phyloP scores from a whole-genome alignment of 2,797 vertebrate genomes.

The Argya squamiceps region DNA sequence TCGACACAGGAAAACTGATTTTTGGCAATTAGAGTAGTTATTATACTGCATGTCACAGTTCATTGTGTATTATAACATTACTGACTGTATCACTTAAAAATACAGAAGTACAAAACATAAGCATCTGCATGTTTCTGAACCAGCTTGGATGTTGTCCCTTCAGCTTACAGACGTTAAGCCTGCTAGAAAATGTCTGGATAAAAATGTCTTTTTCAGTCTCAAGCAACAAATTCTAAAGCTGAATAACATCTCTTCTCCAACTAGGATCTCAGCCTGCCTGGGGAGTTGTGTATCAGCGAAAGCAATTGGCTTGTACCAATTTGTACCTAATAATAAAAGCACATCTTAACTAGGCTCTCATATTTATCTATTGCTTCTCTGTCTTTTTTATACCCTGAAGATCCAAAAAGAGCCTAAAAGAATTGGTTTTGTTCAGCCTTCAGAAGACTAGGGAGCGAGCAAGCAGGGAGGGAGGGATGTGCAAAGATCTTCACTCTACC shows the following conservation, averaged over 20 bases:
- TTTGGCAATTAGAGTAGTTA: neutral
- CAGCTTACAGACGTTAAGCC: neutral
- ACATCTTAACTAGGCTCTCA: neutral
- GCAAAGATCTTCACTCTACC: neutral
- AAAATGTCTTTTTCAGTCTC: neutral
- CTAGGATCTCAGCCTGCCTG: neutral
- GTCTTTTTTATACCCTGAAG: neutral
- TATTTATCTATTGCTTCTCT: neutral
- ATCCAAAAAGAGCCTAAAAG: neutral
- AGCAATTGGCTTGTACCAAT: neutral
- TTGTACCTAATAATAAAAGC: neutral
- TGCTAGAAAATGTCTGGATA: neutral
- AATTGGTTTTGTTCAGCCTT: neutral
- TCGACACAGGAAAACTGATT: neutral
- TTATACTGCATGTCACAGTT: neutral
- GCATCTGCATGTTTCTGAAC: neutral
- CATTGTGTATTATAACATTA: fast-evolving
- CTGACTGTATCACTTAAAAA: neutral
- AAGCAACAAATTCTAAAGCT: neutral
- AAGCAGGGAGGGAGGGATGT: fast-evolving
- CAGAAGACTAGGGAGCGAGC: neutral
- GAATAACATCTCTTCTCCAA: neutral
- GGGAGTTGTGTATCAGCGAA: neutral
- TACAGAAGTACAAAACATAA: neutral
- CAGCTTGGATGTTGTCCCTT: neutral